Evolutionary conservation across 2,888 invertebrate genomes (phyloP).

Genomic region (Andrena haemorrhoa): DNA sequence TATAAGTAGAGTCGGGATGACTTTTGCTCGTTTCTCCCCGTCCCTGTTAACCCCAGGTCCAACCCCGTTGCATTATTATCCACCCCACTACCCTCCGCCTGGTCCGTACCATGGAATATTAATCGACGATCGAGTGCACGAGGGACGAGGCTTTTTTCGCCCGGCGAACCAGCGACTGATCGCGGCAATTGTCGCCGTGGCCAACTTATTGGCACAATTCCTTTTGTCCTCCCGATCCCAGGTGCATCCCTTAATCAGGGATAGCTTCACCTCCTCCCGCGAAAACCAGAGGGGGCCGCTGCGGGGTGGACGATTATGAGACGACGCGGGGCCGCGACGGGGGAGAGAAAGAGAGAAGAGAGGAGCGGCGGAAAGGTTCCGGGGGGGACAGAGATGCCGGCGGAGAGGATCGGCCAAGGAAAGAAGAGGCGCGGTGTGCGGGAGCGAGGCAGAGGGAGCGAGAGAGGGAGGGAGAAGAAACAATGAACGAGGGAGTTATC

Average conservation of each 20-base stretch:
- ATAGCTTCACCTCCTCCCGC: conserved; percentile 21
- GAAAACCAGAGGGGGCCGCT: conserved; percentile 1
- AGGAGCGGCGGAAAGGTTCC: conserved; percentile 3
- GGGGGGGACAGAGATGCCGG: conserved; percentile 65
- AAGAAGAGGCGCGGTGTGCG: conserved; percentile 45
- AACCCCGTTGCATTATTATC: conserved; percentile 18
- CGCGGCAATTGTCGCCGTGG: conserved; percentile 64
- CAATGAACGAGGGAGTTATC: conserved; percentile 82
- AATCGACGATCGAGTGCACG: conserved; percentile 45
- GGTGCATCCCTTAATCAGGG: conserved; percentile 62
- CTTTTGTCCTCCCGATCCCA: conserved; percentile 71
- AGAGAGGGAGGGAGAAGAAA: conserved; percentile 62
- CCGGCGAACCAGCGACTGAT: conserved; percentile 56
- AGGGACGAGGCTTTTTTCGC: conserved; percentile 20
- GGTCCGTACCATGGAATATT: conserved; percentile 34
- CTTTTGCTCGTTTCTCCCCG: background rate
- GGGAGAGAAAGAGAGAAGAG: conserved; percentile 44
- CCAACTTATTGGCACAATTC: conserved; percentile 71
- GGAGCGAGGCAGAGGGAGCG: conserved; percentile 65
- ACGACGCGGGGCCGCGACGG: conserved; percentile 23
- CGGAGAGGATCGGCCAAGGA: conserved; percentile 49
- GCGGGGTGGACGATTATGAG: conserved; percentile 15
- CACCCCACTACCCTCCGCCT: conserved; percentile 1
- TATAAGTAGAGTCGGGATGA: background rate
- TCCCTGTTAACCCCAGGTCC: conserved; percentile 9